These are phyloP conservation scores for Thermophis baileyi DNA, from an alignment of 2,113 vertebrate species.

Conservation along the genomic window DNA sequence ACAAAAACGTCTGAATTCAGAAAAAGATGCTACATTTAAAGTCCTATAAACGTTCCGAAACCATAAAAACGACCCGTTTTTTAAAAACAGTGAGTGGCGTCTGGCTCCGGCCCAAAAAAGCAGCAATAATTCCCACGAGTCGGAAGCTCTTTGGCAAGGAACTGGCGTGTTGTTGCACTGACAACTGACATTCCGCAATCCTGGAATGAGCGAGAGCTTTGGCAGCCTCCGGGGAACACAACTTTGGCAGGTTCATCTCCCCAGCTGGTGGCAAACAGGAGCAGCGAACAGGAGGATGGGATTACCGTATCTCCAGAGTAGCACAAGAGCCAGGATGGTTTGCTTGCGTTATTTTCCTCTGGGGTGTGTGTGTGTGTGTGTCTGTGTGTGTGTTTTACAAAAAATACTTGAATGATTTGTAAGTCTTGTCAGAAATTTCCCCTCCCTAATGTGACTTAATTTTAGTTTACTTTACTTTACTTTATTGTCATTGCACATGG, in stretches of 20 bases:
- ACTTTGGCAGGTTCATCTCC: background rate
- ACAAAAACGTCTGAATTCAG: no score
- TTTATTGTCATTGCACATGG: no score
- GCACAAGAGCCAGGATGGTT: background rate
- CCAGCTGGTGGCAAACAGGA: background rate
- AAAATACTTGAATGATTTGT: background rate
- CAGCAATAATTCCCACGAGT: background rate
- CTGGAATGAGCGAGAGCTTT: background rate
- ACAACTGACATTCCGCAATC: background rate
- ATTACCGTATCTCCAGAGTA: background rate
- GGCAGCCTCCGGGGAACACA: background rate
- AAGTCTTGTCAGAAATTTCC: background rate
- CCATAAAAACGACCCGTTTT: rapidly evolving
- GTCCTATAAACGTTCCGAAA: no score
- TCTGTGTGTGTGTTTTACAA: no score
- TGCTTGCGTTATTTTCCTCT: background rate
- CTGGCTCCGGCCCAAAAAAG: background rate
- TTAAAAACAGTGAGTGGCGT: background rate
- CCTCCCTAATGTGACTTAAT: background rate
- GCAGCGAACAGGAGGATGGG: background rate
- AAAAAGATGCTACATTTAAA: no score
- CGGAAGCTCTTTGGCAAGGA: background rate
- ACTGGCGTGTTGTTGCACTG: background rate
- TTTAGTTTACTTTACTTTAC: no score
- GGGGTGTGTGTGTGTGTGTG: no score